Evolutionary conservation across 2,888 invertebrate species (phyloP), one percentile per base, ranked within the genome.

Genomic region (Hanleya hanleyi): DNA sequence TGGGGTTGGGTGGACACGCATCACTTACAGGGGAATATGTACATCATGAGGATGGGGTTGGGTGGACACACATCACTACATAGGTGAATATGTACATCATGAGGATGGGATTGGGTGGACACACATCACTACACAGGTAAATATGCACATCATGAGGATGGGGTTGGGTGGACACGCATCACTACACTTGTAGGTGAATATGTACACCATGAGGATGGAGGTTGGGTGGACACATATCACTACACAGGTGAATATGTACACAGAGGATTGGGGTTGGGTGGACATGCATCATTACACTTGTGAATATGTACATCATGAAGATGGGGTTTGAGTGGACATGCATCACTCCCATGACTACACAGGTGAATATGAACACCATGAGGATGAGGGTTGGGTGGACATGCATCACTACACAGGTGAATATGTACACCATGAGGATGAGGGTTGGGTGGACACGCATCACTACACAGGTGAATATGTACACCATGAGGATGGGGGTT

Each of bases 151-250:
- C n/a, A n/a, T n/a, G n/a, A n/a, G n/a, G n/a, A 22, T 7, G 7
- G 7, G 18, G 51, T n/a, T 62, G 49, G 47, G 22, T 47, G 47
- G 47, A 7, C 95, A 80, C 47, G 22, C 95, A 96, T 68, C 94
- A 96, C 85, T 98, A 98, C 90, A 95, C 95, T 86, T 93, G 84
- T 64, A 95, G 22, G n/a, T 12, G n/a, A 97, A 82, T 97, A 97
- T 89, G 94, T 94, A 80, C 94, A 94, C 70, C 90, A 91, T 82
- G 96, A 95, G 22, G 91, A 91, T 69, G 97, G 96, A 69, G 98
- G 98, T 33, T 99, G 98, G 98, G 97, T 98, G 1, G 98, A 98
- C 90, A 98, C 98, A n/a, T 97, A 98, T 91, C 97, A 97, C 91
- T 96, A 76, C 64, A 77, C 81, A n/a, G 73, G 77, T 78, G 22